Evolutionary conservation across 2,113 vertebrate species (phyloP), one percentile per base, ranked within the genome.

Genomic region (Anolis sagrei): DNA sequence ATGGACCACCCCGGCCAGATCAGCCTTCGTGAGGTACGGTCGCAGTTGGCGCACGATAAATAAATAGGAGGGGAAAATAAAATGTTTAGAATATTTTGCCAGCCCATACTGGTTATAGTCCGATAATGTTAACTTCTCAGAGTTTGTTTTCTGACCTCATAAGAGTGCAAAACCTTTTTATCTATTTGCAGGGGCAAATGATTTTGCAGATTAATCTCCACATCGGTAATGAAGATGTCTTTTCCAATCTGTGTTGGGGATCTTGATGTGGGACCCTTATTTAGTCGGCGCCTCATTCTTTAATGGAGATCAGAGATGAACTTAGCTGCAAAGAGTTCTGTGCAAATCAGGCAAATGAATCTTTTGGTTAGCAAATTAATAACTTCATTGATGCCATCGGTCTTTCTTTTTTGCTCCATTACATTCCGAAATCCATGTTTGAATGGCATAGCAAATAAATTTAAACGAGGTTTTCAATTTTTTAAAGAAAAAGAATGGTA

Each of bases 341-440:
- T 93, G 87, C 95, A 95, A 96, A 94, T 95, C 91, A 95, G 94
- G 94, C 89, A 94, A 96, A 94, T 89, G 91, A 95, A 95, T 94
- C 91, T 91, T 95, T 94, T 69, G 21, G 81, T 94, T 94, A 93
- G 89, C 92, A 96, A 96, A 95, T 94, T 95, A 96, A 95, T 96
- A 93, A 96, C 94, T 96, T 95, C 89, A 95, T 92, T 94, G 88
- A 94, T 95, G 94, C 87, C 91, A 95, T 94, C 91, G 92, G 91
- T 90, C 90, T 95, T 96, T 95, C 92, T 87, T 95, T 90, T 87
- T 95, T 93, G 90, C 84, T 93, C 91, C 91, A 96, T 96, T 96
- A 96, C 93, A 94, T 93, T 93, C 90, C 90, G 91, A 96, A 95
- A 94, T 93, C 96, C 89, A 90, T 94, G 88, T 92, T 82, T 94